phyloP scores from a whole-genome alignment of 2,113 vertebrate species.

The Brachyhypopomus gauderio region DNA sequence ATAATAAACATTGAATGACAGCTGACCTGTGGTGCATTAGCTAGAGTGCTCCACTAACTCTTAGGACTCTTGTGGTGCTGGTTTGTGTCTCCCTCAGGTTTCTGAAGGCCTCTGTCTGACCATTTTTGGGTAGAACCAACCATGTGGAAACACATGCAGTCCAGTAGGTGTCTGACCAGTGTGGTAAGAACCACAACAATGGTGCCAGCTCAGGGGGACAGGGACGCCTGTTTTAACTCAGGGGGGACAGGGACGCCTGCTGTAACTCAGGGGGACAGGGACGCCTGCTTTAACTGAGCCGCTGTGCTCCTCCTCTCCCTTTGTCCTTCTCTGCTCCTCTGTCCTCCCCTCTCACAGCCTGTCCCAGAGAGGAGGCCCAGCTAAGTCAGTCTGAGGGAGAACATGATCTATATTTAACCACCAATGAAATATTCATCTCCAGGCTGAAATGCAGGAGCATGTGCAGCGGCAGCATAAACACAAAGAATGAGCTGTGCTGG shows the following conservation, averaged over 20 bases:
- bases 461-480: conserved; percentile 59
- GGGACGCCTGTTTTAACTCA: conserved; percentile 40
- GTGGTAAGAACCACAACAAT: conserved; percentile 23
- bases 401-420: conserved; percentile 56
- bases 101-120: neutral
- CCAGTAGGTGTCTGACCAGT: conserved; percentile 45
- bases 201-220: conserved; percentile 20
- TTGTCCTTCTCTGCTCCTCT: neutral
- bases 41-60: too few species aligned
- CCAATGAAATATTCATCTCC: conserved; percentile 61
- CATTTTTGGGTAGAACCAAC: conserved; percentile 2
- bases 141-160: conserved; percentile 10
- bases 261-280: conserved; percentile 26
- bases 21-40: too few species aligned
- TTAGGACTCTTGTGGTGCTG: too few species aligned
- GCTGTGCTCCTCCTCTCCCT: conserved; percentile 12
- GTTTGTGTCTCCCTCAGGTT: neutral
- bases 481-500: conserved; percentile 33
- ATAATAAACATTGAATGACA: too few species aligned
- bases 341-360: conserved; percentile 33
- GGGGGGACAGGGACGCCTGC: too few species aligned
- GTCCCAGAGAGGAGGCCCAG: conserved; percentile 43
- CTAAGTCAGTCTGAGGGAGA: conserved; percentile 45
- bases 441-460: conserved; percentile 49
- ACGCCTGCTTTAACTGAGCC: conserved; percentile 43